Conservation (phyloP, 2,113 vertebrate species). For the Crocuta crocuta region DNA sequence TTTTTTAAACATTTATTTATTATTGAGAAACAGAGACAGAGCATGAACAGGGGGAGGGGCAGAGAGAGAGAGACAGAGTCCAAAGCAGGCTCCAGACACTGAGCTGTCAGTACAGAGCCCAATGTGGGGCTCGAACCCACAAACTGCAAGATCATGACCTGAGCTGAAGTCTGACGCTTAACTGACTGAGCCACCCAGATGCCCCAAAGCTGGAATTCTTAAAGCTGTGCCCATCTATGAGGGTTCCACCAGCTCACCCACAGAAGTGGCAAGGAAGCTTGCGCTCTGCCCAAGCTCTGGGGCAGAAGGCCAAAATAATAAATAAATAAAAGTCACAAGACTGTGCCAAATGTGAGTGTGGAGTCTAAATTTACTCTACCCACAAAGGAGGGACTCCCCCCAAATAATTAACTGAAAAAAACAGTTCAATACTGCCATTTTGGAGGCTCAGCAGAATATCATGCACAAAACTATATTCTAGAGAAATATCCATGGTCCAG, state of each 20-base stretch:
- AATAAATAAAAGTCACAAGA: background rate
- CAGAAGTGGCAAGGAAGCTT: background rate
- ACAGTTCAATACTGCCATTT: background rate
- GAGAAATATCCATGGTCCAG: background rate
- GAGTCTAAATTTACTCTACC: background rate
- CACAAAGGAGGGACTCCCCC: background rate
- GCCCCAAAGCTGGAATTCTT: background rate
- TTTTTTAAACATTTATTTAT: no score
- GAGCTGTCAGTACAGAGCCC: no score
- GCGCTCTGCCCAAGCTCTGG: background rate
- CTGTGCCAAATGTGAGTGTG: background rate
- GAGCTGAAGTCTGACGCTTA: no score
- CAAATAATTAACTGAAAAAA: slow-evolving; percentile 17
- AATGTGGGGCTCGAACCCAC: no score
- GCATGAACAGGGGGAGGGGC: no score
- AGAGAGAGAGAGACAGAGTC: no score
- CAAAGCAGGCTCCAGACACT: no score
- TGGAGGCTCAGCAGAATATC: background rate
- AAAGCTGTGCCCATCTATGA: background rate
- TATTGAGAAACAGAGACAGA: no score
- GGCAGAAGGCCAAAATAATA: background rate
- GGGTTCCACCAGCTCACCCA: background rate
- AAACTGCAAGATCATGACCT: no score
- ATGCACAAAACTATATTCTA: background rate
- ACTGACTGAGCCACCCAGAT: no score